A percentile compares a stretch with the other conserved stretches of the same genome.
phyloP scores from a whole-genome alignment of 2,113 vertebrate species.

The Macrotis lagotis region DNA sequence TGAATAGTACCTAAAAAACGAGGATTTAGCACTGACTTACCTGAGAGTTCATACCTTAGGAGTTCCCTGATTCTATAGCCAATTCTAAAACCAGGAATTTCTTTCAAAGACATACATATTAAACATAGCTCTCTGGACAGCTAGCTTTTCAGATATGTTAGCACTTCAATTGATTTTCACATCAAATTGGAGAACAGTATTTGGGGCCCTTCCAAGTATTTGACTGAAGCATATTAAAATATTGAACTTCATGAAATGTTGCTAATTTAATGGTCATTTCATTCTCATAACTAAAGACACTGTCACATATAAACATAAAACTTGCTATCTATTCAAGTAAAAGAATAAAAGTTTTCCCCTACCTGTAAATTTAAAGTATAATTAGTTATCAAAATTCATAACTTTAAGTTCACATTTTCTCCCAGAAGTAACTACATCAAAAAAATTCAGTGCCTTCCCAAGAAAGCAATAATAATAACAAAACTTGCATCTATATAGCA shows the following conservation, averaged over 20 bases:
- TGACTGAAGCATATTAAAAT: not conserved
- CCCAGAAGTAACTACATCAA: not conserved
- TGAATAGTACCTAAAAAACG: not conserved
- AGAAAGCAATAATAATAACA: not conserved
- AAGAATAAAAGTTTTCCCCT: not conserved
- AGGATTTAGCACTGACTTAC: not conserved
- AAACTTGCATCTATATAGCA: not conserved
- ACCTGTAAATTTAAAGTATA: not conserved
- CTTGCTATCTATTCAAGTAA: not conserved
- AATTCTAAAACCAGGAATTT: not conserved
- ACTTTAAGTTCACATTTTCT: not conserved
- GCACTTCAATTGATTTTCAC: not conserved
- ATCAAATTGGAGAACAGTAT: not conserved
- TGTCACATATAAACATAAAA: not conserved
- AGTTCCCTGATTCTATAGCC: not conserved
- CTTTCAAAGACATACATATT: not conserved
- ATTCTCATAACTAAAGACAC: not conserved
- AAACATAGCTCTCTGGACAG: not conserved
- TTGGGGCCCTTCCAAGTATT: not conserved
- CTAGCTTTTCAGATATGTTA: not conserved
- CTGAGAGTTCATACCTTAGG: not conserved
- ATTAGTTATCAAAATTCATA: not conserved
- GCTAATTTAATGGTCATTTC: not conserved
- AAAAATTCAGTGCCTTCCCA: not conserved
- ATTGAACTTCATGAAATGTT: not conserved